Conservation (phyloP, 2,113 vertebrate genomes). For the Cololabis saira region DNA sequence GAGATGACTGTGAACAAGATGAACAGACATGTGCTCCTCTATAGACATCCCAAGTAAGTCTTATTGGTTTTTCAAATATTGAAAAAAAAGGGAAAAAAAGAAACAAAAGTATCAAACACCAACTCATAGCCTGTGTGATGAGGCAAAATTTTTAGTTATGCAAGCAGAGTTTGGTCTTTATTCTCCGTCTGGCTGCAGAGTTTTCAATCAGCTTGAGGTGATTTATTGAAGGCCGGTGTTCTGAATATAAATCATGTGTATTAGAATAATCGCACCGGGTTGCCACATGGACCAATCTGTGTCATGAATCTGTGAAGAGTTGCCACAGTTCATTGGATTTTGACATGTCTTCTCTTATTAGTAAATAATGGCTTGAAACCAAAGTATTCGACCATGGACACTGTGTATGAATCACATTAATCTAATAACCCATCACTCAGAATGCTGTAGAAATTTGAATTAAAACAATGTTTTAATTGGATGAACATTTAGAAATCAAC, state of each 20-base stretch:
- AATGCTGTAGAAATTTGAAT: too few species aligned
- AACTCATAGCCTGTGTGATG: neutral
- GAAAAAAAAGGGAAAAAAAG: neutral
- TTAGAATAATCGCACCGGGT: constrained; percentile 1
- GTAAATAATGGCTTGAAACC: too few species aligned
- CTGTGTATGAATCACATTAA: too few species aligned
- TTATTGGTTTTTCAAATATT: neutral
- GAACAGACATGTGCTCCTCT: too few species aligned
- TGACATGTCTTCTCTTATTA: too few species aligned
- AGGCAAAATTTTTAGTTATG: constrained; percentile 3
- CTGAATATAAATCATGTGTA: constrained; percentile 14
- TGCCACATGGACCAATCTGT: neutral
- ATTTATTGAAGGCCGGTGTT: constrained; percentile 22
- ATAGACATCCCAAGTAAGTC: too few species aligned
- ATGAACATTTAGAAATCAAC: too few species aligned
- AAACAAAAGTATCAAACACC: neutral
- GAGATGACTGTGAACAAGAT: too few species aligned
- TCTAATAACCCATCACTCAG: too few species aligned
- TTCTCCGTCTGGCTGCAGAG: constrained; percentile 14
- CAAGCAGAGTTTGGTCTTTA: constrained; percentile 2
- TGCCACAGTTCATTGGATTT: neutral
- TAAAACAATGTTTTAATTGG: too few species aligned
- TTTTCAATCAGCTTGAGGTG: constrained; percentile 15
- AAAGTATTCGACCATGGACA: too few species aligned
- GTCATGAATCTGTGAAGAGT: too few species aligned